A percentile compares a stretch with the other conserved stretches of the same genome.
Conservation (phyloP, 64 coral and sea anemone species). For the Porites australiensis region DNA sequence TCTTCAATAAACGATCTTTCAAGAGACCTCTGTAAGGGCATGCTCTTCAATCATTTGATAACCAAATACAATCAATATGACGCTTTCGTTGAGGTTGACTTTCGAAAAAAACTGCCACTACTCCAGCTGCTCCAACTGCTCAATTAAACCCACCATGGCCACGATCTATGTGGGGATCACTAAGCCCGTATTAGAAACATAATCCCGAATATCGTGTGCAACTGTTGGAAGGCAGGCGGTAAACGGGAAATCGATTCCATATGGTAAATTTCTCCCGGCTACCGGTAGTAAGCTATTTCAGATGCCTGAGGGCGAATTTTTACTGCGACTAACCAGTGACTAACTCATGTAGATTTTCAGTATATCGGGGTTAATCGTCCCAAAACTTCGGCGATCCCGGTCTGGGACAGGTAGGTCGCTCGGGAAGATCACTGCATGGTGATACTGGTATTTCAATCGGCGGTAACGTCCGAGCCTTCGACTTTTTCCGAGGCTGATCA, state of each 20-base stretch:
- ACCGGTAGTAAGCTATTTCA: neutral
- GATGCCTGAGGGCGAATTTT: neutral
- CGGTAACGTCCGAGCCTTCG: slow-evolving; percentile 66
- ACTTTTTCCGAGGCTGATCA: slow-evolving; percentile 54
- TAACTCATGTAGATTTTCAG: neutral
- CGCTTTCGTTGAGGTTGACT: too few relatives aligned
- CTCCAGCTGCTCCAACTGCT: too few relatives aligned
- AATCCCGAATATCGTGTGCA: neutral
- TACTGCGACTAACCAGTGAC: neutral
- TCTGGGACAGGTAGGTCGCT: slow-evolving; percentile 49
- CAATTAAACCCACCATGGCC: too few relatives aligned
- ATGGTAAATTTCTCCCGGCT: neutral
- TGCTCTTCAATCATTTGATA: neutral
- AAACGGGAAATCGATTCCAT: neutral
- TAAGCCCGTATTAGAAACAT: too few relatives aligned
- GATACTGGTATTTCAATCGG: slow-evolving; percentile 57
- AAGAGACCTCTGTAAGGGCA: neutral
- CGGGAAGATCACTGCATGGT: neutral
- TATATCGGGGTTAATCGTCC: slow-evolving; percentile 51
- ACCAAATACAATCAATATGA: neutral
- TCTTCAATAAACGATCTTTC: slow-evolving; percentile 8
- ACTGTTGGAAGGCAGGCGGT: neutral
- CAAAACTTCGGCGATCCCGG: slow-evolving; percentile 76
- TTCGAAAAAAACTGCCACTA: too few relatives aligned
- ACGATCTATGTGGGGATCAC: too few relatives aligned